Evolutionary conservation across 37 sponge, comb jelly and placozoan genomes (phyloP).

Genomic region (Mnemiopsis leidyi): DNA sequence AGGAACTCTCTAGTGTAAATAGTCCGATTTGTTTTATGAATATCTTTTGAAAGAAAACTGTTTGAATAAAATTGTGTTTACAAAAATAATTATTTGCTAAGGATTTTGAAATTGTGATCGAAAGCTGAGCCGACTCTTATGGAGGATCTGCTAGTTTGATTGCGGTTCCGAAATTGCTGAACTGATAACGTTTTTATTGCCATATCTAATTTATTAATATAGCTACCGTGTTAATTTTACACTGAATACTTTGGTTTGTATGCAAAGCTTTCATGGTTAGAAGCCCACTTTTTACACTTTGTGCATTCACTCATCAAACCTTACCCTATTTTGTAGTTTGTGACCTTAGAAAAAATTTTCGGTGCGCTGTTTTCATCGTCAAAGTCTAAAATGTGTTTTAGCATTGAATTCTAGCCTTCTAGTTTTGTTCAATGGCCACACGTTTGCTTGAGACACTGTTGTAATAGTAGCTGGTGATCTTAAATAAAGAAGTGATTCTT

Average conservation of each 20-base stretch:
- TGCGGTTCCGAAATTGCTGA: neutral
- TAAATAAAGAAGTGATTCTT: no score
- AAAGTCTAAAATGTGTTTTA: conserved; percentile 40
- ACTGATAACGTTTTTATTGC: neutral
- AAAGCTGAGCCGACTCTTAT: neutral
- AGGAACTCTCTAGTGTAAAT: conserved; percentile 34
- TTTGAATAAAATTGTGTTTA: conserved; percentile 59
- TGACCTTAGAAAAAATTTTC: neutral
- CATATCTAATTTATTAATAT: conserved; percentile 58
- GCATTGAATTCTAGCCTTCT: neutral
- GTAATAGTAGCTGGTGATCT: no score
- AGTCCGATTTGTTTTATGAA: conserved; percentile 15
- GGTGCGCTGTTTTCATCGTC: neutral
- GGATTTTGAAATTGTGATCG: neutral
- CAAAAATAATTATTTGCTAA: conserved; percentile 21
- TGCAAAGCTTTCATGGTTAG: neutral
- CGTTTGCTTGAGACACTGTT: neutral
- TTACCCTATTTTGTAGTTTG: neutral
- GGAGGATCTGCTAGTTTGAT: neutral
- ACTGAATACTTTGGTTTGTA: neutral
- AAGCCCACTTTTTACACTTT: neutral
- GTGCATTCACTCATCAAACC: neutral
- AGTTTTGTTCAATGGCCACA: neutral
- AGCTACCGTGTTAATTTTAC: neutral
- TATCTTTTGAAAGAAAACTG: conserved; percentile 34